Conservation (phyloP, 2,888 invertebrate genomes). For the Pandemis heparana region DNA sequence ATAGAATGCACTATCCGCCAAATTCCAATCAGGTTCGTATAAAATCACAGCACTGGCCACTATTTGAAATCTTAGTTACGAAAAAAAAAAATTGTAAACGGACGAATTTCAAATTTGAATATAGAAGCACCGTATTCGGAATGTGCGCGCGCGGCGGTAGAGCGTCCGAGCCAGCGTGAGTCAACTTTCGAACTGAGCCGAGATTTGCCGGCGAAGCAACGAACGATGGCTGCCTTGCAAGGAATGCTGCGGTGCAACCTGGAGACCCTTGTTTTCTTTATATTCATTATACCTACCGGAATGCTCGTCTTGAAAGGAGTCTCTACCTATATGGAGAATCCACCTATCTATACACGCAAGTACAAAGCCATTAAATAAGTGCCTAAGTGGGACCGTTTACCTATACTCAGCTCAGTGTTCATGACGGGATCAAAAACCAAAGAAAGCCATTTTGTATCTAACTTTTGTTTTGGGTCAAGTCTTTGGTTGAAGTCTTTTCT, state of each 20-base stretch:
- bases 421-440: background rate
- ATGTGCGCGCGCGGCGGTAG: slow-evolving; percentile 60
- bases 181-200: slow-evolving; percentile 80
- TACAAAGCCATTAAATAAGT: background rate
- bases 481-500: too few species aligned
- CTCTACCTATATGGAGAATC: slow-evolving; percentile 8
- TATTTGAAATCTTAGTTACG: slow-evolving; percentile 47
- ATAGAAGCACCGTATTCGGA: slow-evolving; percentile 61
- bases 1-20: slow-evolving; percentile 62
- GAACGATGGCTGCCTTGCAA: slow-evolving; percentile 62
- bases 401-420: background rate
- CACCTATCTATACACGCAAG: background rate
- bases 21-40: slow-evolving; percentile 56
- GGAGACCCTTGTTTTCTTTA: slow-evolving; percentile 67
- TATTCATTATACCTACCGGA: slow-evolving; percentile 69
- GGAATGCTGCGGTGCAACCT: slow-evolving; percentile 79
- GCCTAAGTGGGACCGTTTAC: background rate
- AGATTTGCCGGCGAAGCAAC: slow-evolving; percentile 56
- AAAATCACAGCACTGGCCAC: slow-evolving; percentile 74
- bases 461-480: too few species aligned
- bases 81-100: slow-evolving; percentile 46
- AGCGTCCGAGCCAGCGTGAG: slow-evolving; percentile 72
- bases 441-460: background rate
- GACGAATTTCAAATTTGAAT: slow-evolving; percentile 58
- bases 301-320: slow-evolving; percentile 50